Evolutionary conservation across 1,140 invertebrate genomes (phyloP).

Genomic region (Temnothorax nylanderi): DNA sequence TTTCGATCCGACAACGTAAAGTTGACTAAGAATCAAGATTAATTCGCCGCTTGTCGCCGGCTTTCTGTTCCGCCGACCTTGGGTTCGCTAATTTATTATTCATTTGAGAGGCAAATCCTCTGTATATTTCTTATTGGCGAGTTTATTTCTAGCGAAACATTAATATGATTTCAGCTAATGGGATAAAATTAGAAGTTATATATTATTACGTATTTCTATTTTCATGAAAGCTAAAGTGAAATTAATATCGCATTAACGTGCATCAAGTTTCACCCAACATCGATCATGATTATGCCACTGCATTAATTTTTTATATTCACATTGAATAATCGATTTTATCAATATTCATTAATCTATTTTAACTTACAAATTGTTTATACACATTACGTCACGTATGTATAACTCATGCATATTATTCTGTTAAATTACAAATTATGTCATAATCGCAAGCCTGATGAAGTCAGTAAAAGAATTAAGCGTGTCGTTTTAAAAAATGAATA

Average conservation of each 20-base stretch:
- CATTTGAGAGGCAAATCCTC: background rate
- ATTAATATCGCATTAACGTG: background rate
- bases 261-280: background rate
- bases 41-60: background rate
- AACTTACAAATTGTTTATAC: slow-evolving; percentile 3
- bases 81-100: slow-evolving; percentile 3
- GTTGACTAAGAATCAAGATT: slow-evolving; percentile 25
- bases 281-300: background rate
- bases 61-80: background rate
- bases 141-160: slow-evolving; percentile 12
- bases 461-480: background rate
- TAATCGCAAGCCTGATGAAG: background rate
- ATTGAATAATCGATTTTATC: slow-evolving; percentile 1
- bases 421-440: background rate
- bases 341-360: slow-evolving; percentile 13
- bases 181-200: background rate
- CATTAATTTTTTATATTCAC: slow-evolving; percentile 1
- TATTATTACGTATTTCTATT: background rate
- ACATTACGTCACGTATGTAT: background rate
- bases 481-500: slow-evolving; percentile 14
- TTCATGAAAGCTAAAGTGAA: background rate
- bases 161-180: background rate
- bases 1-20: slow-evolving; percentile 27
- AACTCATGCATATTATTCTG: background rate
- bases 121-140: background rate